Evolutionary conservation across 2,113 vertebrate genomes (phyloP), one percentile per base, ranked within the genome.

Genomic region (Saguinus midas): DNA sequence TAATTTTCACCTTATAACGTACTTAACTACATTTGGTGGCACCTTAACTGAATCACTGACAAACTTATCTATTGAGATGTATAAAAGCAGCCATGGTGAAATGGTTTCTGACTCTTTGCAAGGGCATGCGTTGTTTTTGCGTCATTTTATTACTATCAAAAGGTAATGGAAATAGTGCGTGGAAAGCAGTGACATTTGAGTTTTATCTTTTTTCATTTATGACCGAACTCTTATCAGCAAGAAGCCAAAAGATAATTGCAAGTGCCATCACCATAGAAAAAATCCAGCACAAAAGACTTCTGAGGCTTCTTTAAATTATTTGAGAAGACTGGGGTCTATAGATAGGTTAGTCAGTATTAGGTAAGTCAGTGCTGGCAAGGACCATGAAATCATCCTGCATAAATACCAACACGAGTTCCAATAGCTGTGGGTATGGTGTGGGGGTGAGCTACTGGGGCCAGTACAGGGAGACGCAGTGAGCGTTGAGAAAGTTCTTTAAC

Each of bases 401-500:
- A 84, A 97, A 50, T 16, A 29, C 72, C 75, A 96, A 93, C 82
- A 52, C 5, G 52, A 7, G 81, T 88, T 87, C 72, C 37, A 87
- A 83, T 61, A 78, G 57, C 0, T 0, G 20, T 72, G 90, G 3
- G 50, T 8, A 48, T 3, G 16, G 86, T 13, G 27, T 1, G 2
- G 29, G 75, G 48, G 3, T 20, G 40, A 23, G 40, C 20, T 7
- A 3, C 55, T 1, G 12, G 37, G 52, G 86, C 87, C 45, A 3
- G 37, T 35, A 8, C 55, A 25, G 72, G 17, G 21, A 35, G 20
- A 50, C 50, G 1, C 80, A 81, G 82, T 5, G 57, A 52, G 73
- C 86, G 95, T 57, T 87, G 89, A 91, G 55, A 89, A 98, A 97
- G 92, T 94, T 95, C 96, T 87, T 10, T 1, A 97, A 98, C 98